Percentiles rank a stretch among this genome's conserved stretches.
Evolutionary conservation across 2,888 invertebrate genomes (phyloP).

Genomic region (Invenusta paracnida): DNA sequence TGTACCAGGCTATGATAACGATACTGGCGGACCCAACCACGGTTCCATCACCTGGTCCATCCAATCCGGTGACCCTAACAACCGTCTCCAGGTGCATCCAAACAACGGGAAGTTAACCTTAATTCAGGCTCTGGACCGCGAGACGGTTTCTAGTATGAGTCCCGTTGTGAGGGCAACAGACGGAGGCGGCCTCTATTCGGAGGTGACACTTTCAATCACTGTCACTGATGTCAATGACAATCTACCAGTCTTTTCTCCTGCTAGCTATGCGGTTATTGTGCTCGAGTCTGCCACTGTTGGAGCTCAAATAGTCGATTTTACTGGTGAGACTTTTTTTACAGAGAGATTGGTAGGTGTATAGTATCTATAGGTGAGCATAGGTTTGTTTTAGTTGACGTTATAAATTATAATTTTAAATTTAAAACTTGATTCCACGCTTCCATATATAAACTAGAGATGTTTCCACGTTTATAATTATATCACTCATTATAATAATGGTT

Average conservation of each 20-base stretch:
- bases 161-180: neutral
- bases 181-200: neutral
- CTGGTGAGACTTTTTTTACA: neutral
- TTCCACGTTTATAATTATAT: too few species aligned
- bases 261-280: neutral
- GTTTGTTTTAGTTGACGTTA: too few species aligned
- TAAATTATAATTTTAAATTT: too few species aligned
- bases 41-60: slow-evolving; percentile 22
- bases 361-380: too few species aligned
- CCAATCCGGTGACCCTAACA: neutral
- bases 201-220: neutral
- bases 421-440: too few species aligned
- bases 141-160: neutral
- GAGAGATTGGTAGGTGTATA: too few species aligned
- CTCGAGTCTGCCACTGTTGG: neutral
- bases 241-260: neutral
- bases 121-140: neutral
- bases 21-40: slow-evolving; percentile 10
- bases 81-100: neutral
- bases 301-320: neutral
- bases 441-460: too few species aligned
- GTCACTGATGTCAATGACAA: neutral
- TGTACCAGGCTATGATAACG: neutral
- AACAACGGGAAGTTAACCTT: neutral
- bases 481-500: too few species aligned